phyloP scores from a whole-genome alignment of 2,797 vertebrate species.

The Rachycentron canadum region DNA sequence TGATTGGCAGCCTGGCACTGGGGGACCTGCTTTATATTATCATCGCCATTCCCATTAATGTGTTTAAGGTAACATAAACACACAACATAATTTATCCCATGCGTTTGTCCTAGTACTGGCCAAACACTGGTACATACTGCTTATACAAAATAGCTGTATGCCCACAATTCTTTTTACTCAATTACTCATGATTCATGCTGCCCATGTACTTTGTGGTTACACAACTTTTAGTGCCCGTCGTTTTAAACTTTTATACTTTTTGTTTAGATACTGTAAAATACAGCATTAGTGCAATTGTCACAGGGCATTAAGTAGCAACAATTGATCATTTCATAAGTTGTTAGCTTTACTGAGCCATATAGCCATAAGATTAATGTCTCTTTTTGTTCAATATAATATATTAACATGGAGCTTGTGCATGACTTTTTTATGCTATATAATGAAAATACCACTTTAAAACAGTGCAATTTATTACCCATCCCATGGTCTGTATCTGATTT shows the following conservation, averaged over 20 bases:
- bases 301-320: not conserved
- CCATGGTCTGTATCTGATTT: conserved; percentile 6
- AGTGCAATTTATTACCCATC: not conserved
- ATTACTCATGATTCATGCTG: not conserved
- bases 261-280: not conserved
- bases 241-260: not conserved
- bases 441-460: not conserved
- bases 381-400: not conserved
- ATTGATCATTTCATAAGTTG: not conserved
- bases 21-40: conserved; percentile 93
- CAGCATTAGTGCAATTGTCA: not conserved
- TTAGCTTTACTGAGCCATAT: not conserved
- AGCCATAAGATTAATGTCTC: not conserved
- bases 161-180: not conserved
- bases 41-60: conserved; percentile 91
- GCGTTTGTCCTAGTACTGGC: not conserved
- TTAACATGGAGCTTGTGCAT: not conserved
- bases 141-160: not conserved
- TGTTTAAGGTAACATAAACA: conserved; percentile 87
- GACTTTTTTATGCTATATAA: not conserved
- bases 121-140: not conserved
- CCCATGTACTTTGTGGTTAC: not conserved
- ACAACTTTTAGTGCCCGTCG: not conserved
- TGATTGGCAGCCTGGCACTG: conserved; percentile 91
- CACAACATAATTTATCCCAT: no score